These are phyloP conservation scores for Metaphire vulgaris DNA, from an alignment of 1,140 invertebrate genomes.

Conservation along the genomic window DNA sequence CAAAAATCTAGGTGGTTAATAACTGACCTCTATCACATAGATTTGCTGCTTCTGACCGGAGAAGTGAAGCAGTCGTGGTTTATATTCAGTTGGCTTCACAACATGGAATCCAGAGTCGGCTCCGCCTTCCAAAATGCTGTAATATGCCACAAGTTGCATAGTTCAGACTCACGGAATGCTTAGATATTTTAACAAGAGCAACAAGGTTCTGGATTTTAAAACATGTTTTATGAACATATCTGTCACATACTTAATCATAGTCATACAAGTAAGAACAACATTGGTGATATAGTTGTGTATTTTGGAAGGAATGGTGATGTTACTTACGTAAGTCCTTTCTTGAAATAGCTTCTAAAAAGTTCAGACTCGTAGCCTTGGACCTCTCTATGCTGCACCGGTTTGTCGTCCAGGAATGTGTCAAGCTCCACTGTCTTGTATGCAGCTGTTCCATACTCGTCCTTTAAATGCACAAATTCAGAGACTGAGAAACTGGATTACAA, in stretches of 20 bases:
- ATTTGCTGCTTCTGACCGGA: constrained; percentile 36
- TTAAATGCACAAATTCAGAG: too few relatives aligned
- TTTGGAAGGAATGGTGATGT: too few relatives aligned
- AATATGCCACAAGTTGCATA: too few relatives aligned
- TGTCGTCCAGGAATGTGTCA: constrained; percentile 68
- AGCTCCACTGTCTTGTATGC: constrained; percentile 77
- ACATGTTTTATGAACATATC: too few relatives aligned
- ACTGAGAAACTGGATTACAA: too few relatives aligned
- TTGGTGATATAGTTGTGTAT: too few relatives aligned
- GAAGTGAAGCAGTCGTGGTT: constrained; percentile 60
- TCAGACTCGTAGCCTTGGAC: constrained; percentile 75
- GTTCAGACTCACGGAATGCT: too few relatives aligned
- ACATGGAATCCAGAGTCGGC: constrained; percentile 56
- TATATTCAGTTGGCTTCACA: constrained; percentile 53
- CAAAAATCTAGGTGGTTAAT: too few relatives aligned
- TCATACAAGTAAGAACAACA: too few relatives aligned
- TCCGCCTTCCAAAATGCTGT: constrained; percentile 59
- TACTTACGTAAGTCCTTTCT: constrained; percentile 16
- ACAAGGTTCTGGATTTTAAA: too few relatives aligned
- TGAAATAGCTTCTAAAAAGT: constrained; percentile 75
- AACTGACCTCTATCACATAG: constrained; percentile 43
- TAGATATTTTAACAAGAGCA: too few relatives aligned
- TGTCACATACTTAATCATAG: too few relatives aligned
- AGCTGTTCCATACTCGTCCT: constrained; percentile 71
- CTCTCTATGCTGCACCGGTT: constrained; percentile 71